Evolutionary conservation across 2,888 invertebrate genomes (phyloP), one percentile per base, ranked within the genome.

Genomic region (Tholera decimalis): DNA sequence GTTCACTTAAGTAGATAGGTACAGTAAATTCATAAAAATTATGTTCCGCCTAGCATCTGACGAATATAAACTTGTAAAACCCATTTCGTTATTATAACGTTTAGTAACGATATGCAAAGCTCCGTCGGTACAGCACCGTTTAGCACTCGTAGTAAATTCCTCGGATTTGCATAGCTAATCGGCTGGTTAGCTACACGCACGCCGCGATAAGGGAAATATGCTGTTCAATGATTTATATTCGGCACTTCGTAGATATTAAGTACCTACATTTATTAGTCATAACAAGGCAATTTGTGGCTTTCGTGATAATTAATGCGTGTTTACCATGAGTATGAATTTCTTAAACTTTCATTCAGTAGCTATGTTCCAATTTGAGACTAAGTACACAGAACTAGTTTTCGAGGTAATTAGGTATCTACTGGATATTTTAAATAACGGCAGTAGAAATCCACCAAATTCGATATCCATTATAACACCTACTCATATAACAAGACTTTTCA

Each of bases 91-190:
- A 53, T 35, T 35, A 57, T 56, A 65, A 43, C 63, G 55, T 63
- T 82, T 79, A 69, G 56, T 68, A 56, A 46, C 50, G 63, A 72
- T 80, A 81, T 75, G 79, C 70, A 70, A 73, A 81, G 63, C 70
- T 73, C 61, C 62, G 58, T 64, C 66, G 50, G 53, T 66, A 73
- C 67, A 75, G 54, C 70, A 80, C 76, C 88, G 85, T 90, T 92
- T 89, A 90, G 87, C 87, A 83, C 81, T 83, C 80, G 79, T 83
- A 83, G 84, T 86, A 87, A 88, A 85, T 86, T 85, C 85, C 82
- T 81, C 80, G 77, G 88, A 93, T 92, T 92, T 90, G 89, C 91
- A 93, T 92, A 88, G 82, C 85, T 91, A 92, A 92, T 89, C 89
- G 89, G 80, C 75, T 83, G 80, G 87, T 86, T 89, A 82, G 83